A percentile compares a stretch with the other conserved stretches of the same genome.
These are phyloP conservation scores for Atopsyche davidsoni DNA, from an alignment of 1,140 invertebrate genomes.

Conservation along the genomic window DNA sequence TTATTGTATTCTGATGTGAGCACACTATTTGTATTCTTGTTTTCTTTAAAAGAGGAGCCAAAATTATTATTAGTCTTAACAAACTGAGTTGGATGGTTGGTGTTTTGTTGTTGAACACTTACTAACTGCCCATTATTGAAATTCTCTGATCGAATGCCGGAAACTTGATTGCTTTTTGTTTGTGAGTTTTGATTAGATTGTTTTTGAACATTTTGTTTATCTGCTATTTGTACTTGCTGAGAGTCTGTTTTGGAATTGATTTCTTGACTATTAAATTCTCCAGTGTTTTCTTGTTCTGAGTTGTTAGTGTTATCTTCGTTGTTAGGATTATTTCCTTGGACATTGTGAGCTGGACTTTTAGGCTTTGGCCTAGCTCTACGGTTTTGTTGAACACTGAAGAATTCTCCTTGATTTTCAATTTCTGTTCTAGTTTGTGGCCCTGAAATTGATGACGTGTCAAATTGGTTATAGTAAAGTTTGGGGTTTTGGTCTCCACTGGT, in stretches of 20 bases:
- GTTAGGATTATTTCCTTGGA: neutral
- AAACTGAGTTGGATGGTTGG: neutral
- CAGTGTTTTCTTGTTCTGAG: neutral
- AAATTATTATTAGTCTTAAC: conserved; percentile 5
- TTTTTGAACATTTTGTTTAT: neutral
- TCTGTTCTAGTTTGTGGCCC: conserved; percentile 7
- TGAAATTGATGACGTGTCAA: neutral
- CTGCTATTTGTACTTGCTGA: no score
- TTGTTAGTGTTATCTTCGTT: neutral
- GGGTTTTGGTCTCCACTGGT: neutral
- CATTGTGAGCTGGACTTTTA: conserved; percentile 3
- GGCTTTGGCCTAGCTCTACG: conserved; percentile 2
- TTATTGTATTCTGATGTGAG: neutral
- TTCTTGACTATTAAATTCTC: neutral
- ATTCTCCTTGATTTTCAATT: conserved; percentile 20
- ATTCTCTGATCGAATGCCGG: neutral
- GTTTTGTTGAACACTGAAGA: conserved; percentile 11
- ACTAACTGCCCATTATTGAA: conserved; percentile 7
- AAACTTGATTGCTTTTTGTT: neutral
- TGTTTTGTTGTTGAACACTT: conserved; percentile 15
- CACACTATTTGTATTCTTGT: no score
- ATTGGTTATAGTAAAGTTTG: neutral
- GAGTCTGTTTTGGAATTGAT: no score
- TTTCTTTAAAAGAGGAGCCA: no score
- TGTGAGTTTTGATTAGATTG: neutral